Percentiles rank a stretch among this genome's conserved stretches.
Conservation (phyloP, 2,888 invertebrate genomes). For the Cheilosia grossa region DNA sequence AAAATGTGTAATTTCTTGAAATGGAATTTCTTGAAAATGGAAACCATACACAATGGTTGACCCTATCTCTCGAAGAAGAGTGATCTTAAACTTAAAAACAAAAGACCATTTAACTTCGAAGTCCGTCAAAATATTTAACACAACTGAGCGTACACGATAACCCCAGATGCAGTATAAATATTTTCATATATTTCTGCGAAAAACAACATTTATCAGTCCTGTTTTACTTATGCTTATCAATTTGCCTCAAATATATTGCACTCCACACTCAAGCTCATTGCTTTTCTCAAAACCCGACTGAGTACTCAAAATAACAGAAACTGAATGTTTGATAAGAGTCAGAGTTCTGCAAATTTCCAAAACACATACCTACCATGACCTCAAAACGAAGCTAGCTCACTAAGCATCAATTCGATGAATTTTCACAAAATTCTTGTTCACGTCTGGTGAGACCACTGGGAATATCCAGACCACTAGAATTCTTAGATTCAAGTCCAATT, state of each 20-base stretch:
- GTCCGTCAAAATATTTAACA: not conserved
- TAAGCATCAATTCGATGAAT: not conserved
- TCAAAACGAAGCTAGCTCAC: constrained; percentile 1
- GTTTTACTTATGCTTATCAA: constrained; percentile 10
- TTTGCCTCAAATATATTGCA: not conserved
- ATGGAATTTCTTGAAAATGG: too few species aligned
- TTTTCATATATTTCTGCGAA: constrained; percentile 6
- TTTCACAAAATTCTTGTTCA: not conserved
- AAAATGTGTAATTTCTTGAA: too few species aligned
- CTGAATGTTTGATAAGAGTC: constrained; percentile 18
- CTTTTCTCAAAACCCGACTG: not conserved
- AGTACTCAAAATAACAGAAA: not conserved
- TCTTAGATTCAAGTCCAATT: not conserved
- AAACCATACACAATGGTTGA: too few species aligned
- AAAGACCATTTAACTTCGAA: not conserved
- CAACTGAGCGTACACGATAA: not conserved
- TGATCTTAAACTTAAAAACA: not conserved
- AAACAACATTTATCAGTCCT: constrained; percentile 26
- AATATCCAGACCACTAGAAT: not conserved
- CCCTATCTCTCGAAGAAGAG: too few species aligned
- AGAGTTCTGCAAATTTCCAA: constrained; percentile 7
- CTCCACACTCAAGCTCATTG: not conserved
- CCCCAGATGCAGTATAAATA: not conserved
- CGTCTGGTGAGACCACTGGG: not conserved
- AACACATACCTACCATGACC: not conserved